Evolutionary conservation across 2,113 vertebrate genomes (phyloP).

Genomic region (Atractosteus spatula): DNA sequence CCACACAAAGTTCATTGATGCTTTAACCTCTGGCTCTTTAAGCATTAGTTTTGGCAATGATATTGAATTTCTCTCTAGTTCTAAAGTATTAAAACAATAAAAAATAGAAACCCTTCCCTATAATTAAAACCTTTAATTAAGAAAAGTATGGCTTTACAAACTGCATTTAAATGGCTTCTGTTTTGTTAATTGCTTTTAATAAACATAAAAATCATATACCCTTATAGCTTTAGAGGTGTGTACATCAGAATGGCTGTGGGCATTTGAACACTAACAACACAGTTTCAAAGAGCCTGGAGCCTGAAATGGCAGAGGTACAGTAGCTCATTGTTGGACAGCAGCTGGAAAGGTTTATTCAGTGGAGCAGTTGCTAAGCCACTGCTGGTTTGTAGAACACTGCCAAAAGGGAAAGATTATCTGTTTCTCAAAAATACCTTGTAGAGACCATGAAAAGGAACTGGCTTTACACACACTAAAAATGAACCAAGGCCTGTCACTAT

Average conservation of each 20-base stretch:
- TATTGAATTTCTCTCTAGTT: conserved; percentile 20
- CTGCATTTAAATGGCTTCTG: not conserved
- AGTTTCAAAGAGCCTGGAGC: not conserved
- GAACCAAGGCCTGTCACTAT: not conserved
- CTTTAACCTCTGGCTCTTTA: conserved; percentile 10
- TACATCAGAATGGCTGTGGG: not conserved
- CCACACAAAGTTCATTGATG: conserved; percentile 5
- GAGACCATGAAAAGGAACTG: not conserved
- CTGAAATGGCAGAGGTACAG: not conserved
- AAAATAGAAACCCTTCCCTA: no score
- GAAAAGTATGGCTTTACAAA: conserved; percentile 2
- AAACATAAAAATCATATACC: conserved; percentile 3
- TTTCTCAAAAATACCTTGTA: not conserved
- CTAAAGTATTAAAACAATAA: no score
- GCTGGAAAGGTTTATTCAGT: not conserved
- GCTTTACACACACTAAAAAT: not conserved
- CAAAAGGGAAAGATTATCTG: conserved; percentile 1
- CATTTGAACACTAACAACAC: not conserved
- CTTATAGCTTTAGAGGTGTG: not conserved
- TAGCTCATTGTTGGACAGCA: not conserved
- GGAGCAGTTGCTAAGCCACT: not conserved
- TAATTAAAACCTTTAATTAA: not conserved
- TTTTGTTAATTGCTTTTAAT: no score
- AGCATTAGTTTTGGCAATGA: not conserved
- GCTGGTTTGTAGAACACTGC: not conserved